Evolutionary conservation across 1,140 invertebrate species (phyloP).

Genomic region (Microplitis mediator): DNA sequence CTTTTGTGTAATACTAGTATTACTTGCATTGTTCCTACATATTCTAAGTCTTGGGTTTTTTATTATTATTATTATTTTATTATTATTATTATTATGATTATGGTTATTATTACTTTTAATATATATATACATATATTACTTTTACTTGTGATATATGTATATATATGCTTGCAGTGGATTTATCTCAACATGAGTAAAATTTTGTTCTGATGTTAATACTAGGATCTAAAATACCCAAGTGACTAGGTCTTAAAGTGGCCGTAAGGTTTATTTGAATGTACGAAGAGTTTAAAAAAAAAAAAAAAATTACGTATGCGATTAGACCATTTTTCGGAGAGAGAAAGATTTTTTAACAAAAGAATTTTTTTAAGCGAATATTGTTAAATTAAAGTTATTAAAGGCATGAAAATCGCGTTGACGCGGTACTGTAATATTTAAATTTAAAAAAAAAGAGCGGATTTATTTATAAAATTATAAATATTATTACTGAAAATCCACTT

Average conservation of each 20-base stretch:
- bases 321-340: slow-evolving; percentile 33
- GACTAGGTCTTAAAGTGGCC: too few species aligned
- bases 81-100: neutral
- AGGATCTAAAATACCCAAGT: slow-evolving; percentile 23
- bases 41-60: slow-evolving; percentile 39
- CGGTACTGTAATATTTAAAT: slow-evolving; percentile 35
- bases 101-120: neutral
- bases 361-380: neutral
- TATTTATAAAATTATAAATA: neutral
- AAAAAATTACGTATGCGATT: neutral
- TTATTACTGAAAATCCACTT: slow-evolving; percentile 17
- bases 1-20: slow-evolving; percentile 55
- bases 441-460: slow-evolving; percentile 29
- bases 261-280: too few species aligned
- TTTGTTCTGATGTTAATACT: slow-evolving; percentile 41
- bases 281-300: neutral
- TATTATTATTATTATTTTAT: neutral
- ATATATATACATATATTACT: slow-evolving; percentile 23
- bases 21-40: slow-evolving; percentile 40
- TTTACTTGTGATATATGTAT: slow-evolving; percentile 4
- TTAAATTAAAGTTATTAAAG: neutral
- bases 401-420: slow-evolving; percentile 39
- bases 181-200: slow-evolving; percentile 34
- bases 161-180: slow-evolving; percentile 36
- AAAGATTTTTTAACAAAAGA: neutral